Evolutionary conservation across 2,113 vertebrate species (phyloP).

Genomic region (Circaetus gallicus): DNA sequence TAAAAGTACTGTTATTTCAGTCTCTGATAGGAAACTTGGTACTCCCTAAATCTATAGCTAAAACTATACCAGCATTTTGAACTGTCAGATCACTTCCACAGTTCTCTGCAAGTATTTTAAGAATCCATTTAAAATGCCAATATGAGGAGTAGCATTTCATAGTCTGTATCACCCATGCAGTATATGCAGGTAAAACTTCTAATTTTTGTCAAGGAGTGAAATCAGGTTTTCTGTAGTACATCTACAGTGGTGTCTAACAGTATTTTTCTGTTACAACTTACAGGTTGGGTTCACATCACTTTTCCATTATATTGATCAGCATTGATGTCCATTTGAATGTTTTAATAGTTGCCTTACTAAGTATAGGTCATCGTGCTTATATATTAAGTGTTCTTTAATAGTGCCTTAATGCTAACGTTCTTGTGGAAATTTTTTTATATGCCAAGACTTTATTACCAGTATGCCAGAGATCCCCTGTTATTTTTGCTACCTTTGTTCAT

Average conservation of each 20-base stretch:
- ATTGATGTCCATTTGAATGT: neutral
- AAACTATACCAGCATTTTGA: neutral
- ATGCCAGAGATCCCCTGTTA: neutral
- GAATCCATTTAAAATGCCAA: neutral
- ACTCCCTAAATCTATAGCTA: neutral
- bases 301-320: neutral
- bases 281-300: neutral
- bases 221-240: neutral
- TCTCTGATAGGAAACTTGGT: neutral
- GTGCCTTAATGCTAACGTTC: neutral
- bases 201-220: neutral
- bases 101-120: neutral
- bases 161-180: neutral
- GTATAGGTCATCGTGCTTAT: neutral
- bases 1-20: neutral
- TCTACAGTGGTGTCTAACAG: neutral
- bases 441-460: neutral
- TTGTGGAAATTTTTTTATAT: neutral
- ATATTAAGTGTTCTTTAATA: neutral
- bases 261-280: neutral
- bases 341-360: neutral
- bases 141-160: neutral
- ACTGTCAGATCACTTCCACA: neutral
- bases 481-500: neutral
- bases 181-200: neutral